Evolutionary conservation across 2,797 vertebrate species (phyloP), one percentile per base, ranked within the genome.

Genomic region (Fratercula arctica): DNA sequence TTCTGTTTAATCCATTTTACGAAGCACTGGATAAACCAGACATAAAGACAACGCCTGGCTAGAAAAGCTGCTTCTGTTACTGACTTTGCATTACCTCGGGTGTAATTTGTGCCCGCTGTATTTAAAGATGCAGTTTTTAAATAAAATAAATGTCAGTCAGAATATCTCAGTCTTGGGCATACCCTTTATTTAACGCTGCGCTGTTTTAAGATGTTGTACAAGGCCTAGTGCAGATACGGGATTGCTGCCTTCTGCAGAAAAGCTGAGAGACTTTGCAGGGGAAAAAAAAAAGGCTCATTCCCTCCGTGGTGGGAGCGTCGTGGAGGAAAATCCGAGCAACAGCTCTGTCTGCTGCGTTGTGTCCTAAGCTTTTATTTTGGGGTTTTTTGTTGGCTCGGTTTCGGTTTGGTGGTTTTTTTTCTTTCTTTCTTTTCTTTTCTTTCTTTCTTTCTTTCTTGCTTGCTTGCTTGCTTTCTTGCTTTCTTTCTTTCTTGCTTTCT

Each of bases 111-210:
- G 56, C 63, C n/a, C 1, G 2, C 15, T 66, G 6, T 29, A n/a
- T 51, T 94, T 73, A 51, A 84, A 75, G 53, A 66, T 11, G 14
- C 9, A 2, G 4, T 5, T 3, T 35, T 68, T 69, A 23, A 35
- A 57, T 85, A 72, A 69, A 59, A 84, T 21, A 24, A 77, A 13
- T 14, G 9, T 66, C 23, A 12, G 8, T 41, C 25, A 7, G 45
- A n/a, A 8, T 18, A 20, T 19, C 28, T 78, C 33, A 11, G 0
- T 41, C 20, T 26, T 5, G 6, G 7, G 5, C n/a, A 56, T 54
- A 15, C 6, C 6, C 7, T 54, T 45, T 73, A 35, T 59, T 78
- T 37, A 41, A 45, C 23, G 3, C 14, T 5, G 53, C 24, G 1
- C 53, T 63, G 35, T 4, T 88, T 48, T 25, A 45, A 53, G 43